These are phyloP conservation scores for Sarcophaga caerulescens DNA, from an alignment of 2,888 invertebrate species.

Conservation along the genomic window DNA sequence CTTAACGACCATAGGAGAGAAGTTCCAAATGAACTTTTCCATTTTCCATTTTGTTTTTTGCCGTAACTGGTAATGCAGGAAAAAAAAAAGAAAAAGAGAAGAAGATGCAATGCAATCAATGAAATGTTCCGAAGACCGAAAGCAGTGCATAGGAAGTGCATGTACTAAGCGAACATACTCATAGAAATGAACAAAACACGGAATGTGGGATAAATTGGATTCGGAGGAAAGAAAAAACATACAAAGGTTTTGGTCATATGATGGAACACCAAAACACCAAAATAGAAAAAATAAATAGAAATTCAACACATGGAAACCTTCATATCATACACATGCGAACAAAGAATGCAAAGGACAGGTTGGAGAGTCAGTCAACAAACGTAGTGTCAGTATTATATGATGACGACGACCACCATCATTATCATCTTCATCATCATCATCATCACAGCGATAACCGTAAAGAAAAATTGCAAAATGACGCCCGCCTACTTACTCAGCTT, in stretches of 20 bases:
- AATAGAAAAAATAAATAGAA: not conserved
- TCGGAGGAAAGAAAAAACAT: slow-evolving; percentile 1
- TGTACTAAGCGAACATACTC: slow-evolving; percentile 32
- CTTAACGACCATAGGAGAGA: not conserved
- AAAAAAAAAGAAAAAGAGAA: slow-evolving; percentile 43
- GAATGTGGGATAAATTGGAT: not conserved
- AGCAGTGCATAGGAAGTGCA: slow-evolving; percentile 64
- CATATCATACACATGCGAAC: not conserved
- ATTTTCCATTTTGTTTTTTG: not conserved
- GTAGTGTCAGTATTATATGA: too few species aligned
- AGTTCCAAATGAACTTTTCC: not conserved
- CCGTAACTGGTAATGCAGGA: not conserved
- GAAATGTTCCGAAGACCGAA: slow-evolving; percentile 43
- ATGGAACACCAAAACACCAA: not conserved
- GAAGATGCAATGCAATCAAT: slow-evolving; percentile 30
- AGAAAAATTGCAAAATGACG: slow-evolving; percentile 59
- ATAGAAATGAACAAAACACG: not conserved
- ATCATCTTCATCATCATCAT: slow-evolving; percentile 25
- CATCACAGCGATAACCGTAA: slow-evolving; percentile 50
- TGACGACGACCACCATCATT: too few species aligned
- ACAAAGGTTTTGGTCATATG: not conserved
- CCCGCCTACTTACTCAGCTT: not conserved
- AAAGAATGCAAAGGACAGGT: not conserved
- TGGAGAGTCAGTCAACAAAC: not conserved
- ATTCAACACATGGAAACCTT: not conserved